Evolutionary conservation across 2,113 vertebrate genomes (phyloP), one percentile per base, ranked within the genome.

Genomic region (Benitochromis conjunctus): DNA sequence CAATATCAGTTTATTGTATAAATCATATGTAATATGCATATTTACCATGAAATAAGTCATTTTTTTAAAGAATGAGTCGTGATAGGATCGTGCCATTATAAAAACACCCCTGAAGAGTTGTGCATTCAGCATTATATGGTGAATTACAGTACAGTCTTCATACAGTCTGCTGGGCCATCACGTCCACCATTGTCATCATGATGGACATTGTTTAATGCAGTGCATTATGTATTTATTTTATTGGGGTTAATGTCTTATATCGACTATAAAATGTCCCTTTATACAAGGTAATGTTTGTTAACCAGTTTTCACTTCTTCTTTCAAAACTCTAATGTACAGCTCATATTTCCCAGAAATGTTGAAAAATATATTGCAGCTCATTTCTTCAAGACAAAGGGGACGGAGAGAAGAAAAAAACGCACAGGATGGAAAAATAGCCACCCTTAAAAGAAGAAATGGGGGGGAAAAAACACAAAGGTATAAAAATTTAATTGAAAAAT

Each of bases 401-500:
- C 38, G 21, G 16, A 64, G 29, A 64, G 38, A n/a, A 64, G 66
- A 79, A 78, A 78, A 88, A 60, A 46, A 36, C 3, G 48, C 77
- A 69, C 62, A 55, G 3, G 56, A 80, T 66, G 86, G 83, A 29
- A 89, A 92, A 91, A 93, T 81, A 83, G 86, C 58, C 85, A 81
- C 34, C 21, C 48, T 83, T 90, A 9, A 91, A 90, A 92, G 51
- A 87, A 86, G 80, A 86, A 91, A 86, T 18, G 34, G 53, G 24
- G 34, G 57, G 41, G 7, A 46, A 7, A 90, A 93, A 91, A 95
- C 89, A 96, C 92, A 96, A 96, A 96, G 93, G 90, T 88, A 95
- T 97, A 57, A 96, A 96, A 96, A 56, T 92, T 96, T 96, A 85
- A 96, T 96, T 84, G 89, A 93, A 96, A 96, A 96, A 96, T 96